Base-by-base conservation (phyloP, 2,888 invertebrate genomes). In the Melanostoma scalare region DNA sequence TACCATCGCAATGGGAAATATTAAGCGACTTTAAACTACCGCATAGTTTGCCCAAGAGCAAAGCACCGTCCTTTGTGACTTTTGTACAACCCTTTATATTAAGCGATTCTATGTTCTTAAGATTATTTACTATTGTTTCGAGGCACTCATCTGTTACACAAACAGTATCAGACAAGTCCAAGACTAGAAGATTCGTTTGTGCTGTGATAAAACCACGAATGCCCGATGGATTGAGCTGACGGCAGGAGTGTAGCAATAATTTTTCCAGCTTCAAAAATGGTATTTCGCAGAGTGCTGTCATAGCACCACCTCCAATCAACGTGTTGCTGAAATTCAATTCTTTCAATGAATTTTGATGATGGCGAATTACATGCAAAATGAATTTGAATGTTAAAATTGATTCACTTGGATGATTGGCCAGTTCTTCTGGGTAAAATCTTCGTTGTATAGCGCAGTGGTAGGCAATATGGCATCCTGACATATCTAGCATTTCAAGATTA, bases 381-480 rank as follows among this genome's bases (percentile, higher is more conserved):
- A 94, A 94, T 86, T 93, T 92, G 88, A 95, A 96, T 44, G 96
- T 95, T 35, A 96, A 89, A 2, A 96, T 94, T 87, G 94, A 94
- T 87, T 95, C 94, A 55, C 94, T 95, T 76, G 94, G 93, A 87
- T 91, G 88, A 31, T 87, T 86, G 30, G 88, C 88, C 56, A 89
- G 87, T 52, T 89, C 89, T 53, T 92, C 89, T 0, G 94, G 94
- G 90, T 95, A 95, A 89, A 95, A 95, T 77, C 94, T 94, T 84
- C 94, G 93, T 50, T 94, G 94, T 44, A 95, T 92, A 4, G 94
- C 94, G 78, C 92, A 91, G 88, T 95, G 95, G 89, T 95, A 96
- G 38, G 95, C 94, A 61, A 96, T 93, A 74, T 94, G 94, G 86
- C 95, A 94, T 6, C 93, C 93, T 36, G 94, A 93, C 80, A 96